Evolutionary conservation across 2,888 invertebrate species (phyloP), one percentile per base, ranked within the genome.

Genomic region (Psylliodes chrysocephalus): DNA sequence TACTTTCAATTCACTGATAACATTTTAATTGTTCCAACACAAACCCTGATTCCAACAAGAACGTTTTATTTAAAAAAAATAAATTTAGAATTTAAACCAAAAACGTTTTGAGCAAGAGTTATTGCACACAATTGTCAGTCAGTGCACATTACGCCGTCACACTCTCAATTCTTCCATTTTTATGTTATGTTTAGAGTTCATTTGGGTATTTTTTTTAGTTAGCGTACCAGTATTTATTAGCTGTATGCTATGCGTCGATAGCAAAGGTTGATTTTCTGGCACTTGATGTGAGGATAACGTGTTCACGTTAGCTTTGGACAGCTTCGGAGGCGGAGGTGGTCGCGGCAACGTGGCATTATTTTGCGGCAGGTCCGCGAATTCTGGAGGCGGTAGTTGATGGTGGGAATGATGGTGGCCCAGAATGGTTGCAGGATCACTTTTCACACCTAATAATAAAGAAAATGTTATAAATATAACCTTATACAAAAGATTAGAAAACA

Each of bases 131-230:
- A 75, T 75, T n/a, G n/a, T n/a, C n/a, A n/a, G 35, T 57, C 69
- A 70, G 60, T 70, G 60, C 70, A 71, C 53, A 40, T 46, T 22
- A 35, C 55, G 49, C 42, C 70, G 92, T 93, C 93, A 93, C 91
- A 93, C 93, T 64, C 93, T 84, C 84, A 93, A 78, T 82, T 93
- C 93, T 84, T 93, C 93, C 91, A 93, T 92, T 72, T 88, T 84
- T 77, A 81, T 84, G 82, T 79, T 84, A 52, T 69, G 72, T 76
- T 88, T 88, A 18, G 87, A 86, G 83, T 88, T 88, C 81, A 88
- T 72, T 72, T 88, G 88, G 15, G 88, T 88, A 77, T 90, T 90
- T 81, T 91, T 91, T 83, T 92, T 93, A 49, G 92, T 92, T 64
- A 92, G 77, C 1, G 92, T 91, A 59, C 86, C 90, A 46, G 91